Base-by-base conservation (phyloP, 1,140 invertebrate species). In the Marisa cornuarietis region DNA sequence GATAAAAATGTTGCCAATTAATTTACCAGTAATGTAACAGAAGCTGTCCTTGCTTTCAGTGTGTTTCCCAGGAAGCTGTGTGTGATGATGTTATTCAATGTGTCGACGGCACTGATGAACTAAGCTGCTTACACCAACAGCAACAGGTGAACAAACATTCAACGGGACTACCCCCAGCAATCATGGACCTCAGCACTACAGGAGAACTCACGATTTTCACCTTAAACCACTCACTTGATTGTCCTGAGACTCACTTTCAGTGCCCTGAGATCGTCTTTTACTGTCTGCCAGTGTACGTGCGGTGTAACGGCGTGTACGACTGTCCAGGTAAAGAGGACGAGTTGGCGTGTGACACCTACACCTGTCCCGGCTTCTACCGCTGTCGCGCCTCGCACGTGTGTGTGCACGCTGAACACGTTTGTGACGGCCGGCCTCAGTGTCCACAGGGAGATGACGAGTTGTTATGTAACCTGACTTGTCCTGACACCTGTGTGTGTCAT, bases 341-440 rank as follows among this genome's bases (percentile, higher is more conserved):
- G 63, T 20, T 20, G 18, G 71, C 13, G 5, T 79, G 81, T 42
- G 54, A 68, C 6, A 54, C 11, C 7, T 71, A 75, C 71, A 62
- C 16, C 20, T 82, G 81, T 49, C 76, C 81, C 42, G 81, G 81
- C 16, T 73, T 69, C 51, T 79, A 73, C 52, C 72, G 65, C 9
- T 82, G 81, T 74, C 62, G 20, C 10, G 77, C 20, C 9, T 51
- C 79, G 13, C 13, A 18, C 10, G 20, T 74, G n/a, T 82, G 81
- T 75, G 51, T 82, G 5, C 66, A 51, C 18, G 69, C 49, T 14
- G 20, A n/a, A 13, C 22, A 79, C 24, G 9, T 82, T 20, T 82
- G 81, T 79, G 81, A 82, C 71, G 78, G 77, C 8, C 10, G 31
- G 5, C 42, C 52, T 13, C 81, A 82, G 26, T 82, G 81, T 72